These are phyloP conservation scores for Pachypanchax playfairii DNA, from an alignment of 2,113 vertebrate species.

Conservation along the genomic window DNA sequence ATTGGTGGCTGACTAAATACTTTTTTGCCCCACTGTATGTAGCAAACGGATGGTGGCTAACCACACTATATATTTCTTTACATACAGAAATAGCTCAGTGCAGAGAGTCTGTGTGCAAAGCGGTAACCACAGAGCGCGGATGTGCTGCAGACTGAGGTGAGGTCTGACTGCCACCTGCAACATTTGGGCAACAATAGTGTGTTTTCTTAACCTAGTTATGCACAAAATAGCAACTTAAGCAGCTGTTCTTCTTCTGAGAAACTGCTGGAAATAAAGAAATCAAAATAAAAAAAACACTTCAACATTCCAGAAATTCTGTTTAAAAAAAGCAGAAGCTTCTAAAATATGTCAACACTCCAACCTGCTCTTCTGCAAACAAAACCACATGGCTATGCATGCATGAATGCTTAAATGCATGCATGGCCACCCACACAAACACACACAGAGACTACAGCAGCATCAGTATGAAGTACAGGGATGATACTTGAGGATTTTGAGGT, in stretches of 20 bases:
- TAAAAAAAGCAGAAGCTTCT: constrained; percentile 7
- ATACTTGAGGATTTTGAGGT: not conserved
- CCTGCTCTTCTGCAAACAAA: constrained; percentile 58
- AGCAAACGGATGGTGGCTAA: constrained; percentile 11
- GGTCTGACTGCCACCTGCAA: constrained; percentile 27
- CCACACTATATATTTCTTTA: constrained; percentile 13
- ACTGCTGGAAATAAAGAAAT: not conserved
- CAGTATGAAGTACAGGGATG: constrained; percentile 1
- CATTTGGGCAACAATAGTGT: not conserved
- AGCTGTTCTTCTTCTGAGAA: not conserved
- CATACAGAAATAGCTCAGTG: constrained; percentile 25
- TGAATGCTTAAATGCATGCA: not conserved
- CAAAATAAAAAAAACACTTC: not conserved
- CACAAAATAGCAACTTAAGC: no score
- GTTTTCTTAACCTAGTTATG: not conserved
- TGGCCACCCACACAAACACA: constrained; percentile 45
- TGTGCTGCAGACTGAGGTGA: constrained; percentile 38
- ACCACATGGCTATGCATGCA: constrained; percentile 26
- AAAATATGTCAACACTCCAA: constrained; percentile 29
- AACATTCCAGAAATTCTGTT: not conserved
- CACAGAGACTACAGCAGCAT: not conserved
- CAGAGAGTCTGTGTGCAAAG: constrained; percentile 8
- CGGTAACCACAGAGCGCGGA: constrained; percentile 27
- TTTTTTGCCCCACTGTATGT: no score
- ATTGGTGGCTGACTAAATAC: no score